Evolutionary conservation across 2,888 invertebrate genomes (phyloP), one percentile per base, ranked within the genome.

Genomic region (Drosophila kambysellisi): DNA sequence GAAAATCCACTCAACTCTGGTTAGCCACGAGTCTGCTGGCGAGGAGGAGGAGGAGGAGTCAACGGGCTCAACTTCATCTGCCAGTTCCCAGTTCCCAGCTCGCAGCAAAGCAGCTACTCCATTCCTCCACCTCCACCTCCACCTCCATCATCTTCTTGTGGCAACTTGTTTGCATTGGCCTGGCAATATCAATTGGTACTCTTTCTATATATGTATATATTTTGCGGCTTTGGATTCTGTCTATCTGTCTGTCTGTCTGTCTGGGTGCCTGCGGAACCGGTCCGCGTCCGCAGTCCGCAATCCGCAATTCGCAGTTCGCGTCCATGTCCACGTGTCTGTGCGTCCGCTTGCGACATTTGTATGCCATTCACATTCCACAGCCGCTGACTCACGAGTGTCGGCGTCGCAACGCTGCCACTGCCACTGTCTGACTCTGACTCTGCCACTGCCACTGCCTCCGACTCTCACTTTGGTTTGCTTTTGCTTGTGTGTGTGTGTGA

Each of bases 281-380:
- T 80, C 58, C 48, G 48, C 63, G 25, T 37, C 20, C 37, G 25
- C 46, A 37, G 30, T 35, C 41, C 63, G 60, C 60, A 64, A 25
- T 25, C 25, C 25, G 25, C 60, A 64, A 25, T 25, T 2, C 25
- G 25, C 25, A 25, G 25, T 17, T 61, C 52, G 51, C 61, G 33
- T 50, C 66, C 50, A 43, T 73, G 37, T 48, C 59, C 58, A 41
- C 30, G 63, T 64, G 63, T 70, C 70, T 67, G 30, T 65, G 57
- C 60, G 81, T 71, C 67, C 81, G 72, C 65, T 60, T 63, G 84
- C 85, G 86, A 80, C 87, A 86, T 87, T 87, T 87, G 83, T 87
- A 88, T 90, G 89, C 87, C 89, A 86, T 88, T 87, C 87, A 90
- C 87, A 87, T 87, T 87, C 87, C 90, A 74, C 64, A 63, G 68